phyloP scores from a whole-genome alignment of 1,140 invertebrate genomes.

The Pteromalus puparum region DNA sequence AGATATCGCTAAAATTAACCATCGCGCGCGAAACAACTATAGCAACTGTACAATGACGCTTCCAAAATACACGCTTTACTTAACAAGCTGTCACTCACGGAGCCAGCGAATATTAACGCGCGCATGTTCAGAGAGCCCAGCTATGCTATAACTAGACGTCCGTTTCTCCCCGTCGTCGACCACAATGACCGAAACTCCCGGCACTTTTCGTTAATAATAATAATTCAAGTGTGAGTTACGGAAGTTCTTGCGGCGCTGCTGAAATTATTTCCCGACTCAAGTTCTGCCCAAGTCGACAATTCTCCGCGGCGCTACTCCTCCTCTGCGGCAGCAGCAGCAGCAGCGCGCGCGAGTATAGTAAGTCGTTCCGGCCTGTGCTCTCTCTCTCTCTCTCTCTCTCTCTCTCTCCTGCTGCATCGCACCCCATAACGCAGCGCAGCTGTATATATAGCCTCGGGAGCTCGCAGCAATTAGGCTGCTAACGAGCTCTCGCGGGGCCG shows the following conservation, averaged over 20 bases:
- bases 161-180: not conserved
- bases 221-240: slow-evolving; percentile 49
- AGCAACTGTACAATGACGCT: no score
- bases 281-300: slow-evolving; percentile 37
- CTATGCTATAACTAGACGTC: no score
- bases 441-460: slow-evolving; percentile 38
- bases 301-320: slow-evolving; percentile 21
- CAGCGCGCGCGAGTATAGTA: not conserved
- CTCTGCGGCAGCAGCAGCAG: not conserved
- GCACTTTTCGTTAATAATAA: slow-evolving; percentile 47
- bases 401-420: no score
- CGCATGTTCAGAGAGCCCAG: not conserved
- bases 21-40: no score
- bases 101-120: not conserved
- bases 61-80: no score
- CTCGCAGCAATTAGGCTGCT: slow-evolving; percentile 59
- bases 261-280: slow-evolving; percentile 40
- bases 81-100: no score
- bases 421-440: not conserved
- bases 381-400: no score
- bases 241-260: slow-evolving; percentile 45
- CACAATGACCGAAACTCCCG: not conserved
- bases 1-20: no score
- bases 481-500: slow-evolving; percentile 58
- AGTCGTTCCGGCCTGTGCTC: slow-evolving; percentile 24